phyloP scores from a whole-genome alignment of 1,140 invertebrate genomes.

The Zaprionus gabonicus region DNA sequence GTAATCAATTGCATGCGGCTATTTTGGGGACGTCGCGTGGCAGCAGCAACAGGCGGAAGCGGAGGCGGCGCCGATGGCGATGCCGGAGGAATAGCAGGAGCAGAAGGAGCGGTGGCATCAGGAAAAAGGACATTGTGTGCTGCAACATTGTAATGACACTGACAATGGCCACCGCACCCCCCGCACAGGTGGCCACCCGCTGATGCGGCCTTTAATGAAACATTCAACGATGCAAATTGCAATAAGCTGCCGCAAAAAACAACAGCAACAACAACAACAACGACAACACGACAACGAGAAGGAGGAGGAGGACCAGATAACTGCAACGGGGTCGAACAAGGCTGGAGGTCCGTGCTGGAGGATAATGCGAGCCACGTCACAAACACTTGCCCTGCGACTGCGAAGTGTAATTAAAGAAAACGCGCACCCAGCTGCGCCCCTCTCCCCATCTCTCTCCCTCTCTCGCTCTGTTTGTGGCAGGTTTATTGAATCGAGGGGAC shows the following conservation, averaged over 20 bases:
- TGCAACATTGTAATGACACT: constrained; percentile 31
- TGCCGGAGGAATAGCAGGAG: neutral
- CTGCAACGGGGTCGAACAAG: constrained; percentile 13
- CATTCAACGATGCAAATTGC: constrained; percentile 54
- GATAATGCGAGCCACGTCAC: constrained; percentile 9
- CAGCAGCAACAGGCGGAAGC: constrained; percentile 11
- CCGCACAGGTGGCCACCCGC: constrained; percentile 1
- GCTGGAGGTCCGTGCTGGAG: neutral
- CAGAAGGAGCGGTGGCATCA: neutral
- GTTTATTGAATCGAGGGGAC: neutral
- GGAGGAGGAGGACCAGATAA: neutral
- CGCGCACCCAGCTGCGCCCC: neutral
- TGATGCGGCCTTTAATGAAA: constrained; percentile 34
- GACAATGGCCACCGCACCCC: constrained; percentile 17
- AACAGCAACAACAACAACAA: neutral
- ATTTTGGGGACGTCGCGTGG: constrained; percentile 42
- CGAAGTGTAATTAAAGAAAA: constrained; percentile 30
- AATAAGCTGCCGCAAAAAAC: constrained; percentile 45
- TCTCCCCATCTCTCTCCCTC: neutral
- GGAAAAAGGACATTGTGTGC: constrained; percentile 19
- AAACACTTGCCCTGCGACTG: constrained; percentile 11
- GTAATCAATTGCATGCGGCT: constrained; percentile 62
- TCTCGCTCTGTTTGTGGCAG: neutral
- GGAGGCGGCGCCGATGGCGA: neutral
- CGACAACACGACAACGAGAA: too few relatives aligned